phyloP scores from a whole-genome alignment of 2,113 vertebrate genomes.

The Vicugna pacos region DNA sequence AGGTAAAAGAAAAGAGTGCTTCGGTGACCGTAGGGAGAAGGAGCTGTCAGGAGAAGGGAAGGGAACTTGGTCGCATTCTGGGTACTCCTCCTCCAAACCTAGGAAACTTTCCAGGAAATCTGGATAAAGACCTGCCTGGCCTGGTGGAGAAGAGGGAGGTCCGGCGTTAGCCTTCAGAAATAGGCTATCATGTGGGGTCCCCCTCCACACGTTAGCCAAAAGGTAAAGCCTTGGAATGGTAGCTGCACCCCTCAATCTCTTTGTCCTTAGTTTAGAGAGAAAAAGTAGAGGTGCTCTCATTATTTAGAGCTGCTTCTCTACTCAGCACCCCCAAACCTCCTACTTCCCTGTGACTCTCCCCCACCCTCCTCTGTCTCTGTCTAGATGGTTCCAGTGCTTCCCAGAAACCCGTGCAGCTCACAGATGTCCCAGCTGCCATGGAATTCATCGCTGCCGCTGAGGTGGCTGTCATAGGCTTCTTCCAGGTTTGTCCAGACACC shows the following conservation, averaged over 20 bases:
- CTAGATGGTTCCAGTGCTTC: not conserved
- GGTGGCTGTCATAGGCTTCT: constrained; percentile 93
- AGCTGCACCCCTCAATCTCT: not conserved
- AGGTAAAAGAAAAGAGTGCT: constrained; percentile 78
- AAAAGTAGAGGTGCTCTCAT: not conserved
- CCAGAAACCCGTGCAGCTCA: constrained; percentile 81
- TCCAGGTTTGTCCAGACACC: constrained; percentile 90
- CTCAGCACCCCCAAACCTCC: not conserved
- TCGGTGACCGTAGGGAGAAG: not conserved
- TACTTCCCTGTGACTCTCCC: not conserved
- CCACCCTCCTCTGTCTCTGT: not conserved
- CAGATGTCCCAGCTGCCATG: constrained; percentile 79
- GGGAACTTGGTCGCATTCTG: not conserved
- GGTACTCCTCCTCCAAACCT: not conserved
- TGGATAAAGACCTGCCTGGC: not conserved
- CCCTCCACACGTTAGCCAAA: not conserved
- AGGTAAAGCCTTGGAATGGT: not conserved
- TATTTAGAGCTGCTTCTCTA: not conserved
- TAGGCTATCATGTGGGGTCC: not conserved
- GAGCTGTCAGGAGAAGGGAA: not conserved
- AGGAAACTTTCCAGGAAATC: not conserved
- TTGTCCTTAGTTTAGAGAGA: not conserved
- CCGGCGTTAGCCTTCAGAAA: not conserved
- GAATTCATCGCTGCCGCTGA: constrained; percentile 90
- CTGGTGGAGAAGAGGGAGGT: not conserved